Evolutionary conservation across 2,888 invertebrate genomes (phyloP), one percentile per base, ranked within the genome.

Genomic region (Scrobipalpa costella): DNA sequence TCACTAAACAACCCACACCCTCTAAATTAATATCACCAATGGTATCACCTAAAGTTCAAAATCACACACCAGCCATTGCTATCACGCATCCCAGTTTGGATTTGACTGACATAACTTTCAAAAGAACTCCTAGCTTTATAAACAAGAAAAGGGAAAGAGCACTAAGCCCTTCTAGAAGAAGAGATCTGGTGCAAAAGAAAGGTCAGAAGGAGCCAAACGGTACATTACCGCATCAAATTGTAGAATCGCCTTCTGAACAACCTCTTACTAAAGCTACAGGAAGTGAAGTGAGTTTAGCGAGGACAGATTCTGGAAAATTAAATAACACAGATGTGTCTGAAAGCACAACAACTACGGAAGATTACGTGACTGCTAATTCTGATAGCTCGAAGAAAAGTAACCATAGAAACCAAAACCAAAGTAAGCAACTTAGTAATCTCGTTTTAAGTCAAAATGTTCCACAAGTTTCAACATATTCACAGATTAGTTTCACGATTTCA

Each of bases 311-410:
- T 9, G 94, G 94, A 38, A 94, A 94, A 82, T 93, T 94, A 19
- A 95, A 95, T 69, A 95, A 95, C 52, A 93, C 93, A 40, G 97
- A 97, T 79, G 92, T 96, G 61, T 96, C 96, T n/a, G 97, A 97
- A 89, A 96, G 96, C 75, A 97, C 97, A 66, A 95, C 95, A 49
- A 95, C 95, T 19, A 95, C 95, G 57, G 97, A 97, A 84, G 97
- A 97, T 85, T 97, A 97, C 83, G 95, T 96, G 70, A 97, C 97
- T 73, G 97, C 97, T 80, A 97, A 95, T 83, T 94, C 95, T 63
- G 95, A 95, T 78, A 95, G 94, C 76, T 95, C 95, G 17, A 93
- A 94, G 77, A 93, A 92, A 82, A 94, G 93, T 76, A 92, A 90
- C 68, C 78, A 86, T 72, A 91, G 85, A 73, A 85, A 85, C 74